phyloP scores from a whole-genome alignment of 2,797 vertebrate genomes.

The Trematomus bernacchii region DNA sequence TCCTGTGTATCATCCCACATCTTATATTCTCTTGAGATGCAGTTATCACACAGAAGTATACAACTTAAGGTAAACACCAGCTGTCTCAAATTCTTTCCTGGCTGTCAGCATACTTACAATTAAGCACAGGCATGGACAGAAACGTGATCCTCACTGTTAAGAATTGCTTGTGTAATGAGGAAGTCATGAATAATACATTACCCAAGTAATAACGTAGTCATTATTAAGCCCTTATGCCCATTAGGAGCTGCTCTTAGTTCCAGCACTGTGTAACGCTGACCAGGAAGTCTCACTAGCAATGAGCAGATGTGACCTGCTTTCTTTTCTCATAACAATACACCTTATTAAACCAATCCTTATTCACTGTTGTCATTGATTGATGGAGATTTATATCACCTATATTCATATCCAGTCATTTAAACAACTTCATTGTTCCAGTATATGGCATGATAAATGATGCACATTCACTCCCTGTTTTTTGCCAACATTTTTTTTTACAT shows the following conservation, averaged over 20 bases:
- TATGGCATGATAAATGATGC: constrained; percentile 49
- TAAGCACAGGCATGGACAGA: constrained; percentile 61
- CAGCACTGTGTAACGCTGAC: constrained; percentile 59
- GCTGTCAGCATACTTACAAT: constrained; percentile 63
- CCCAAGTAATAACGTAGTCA: constrained; percentile 81
- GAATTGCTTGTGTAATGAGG: constrained; percentile 78
- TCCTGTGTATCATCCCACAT: constrained; percentile 49
- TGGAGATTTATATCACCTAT: constrained; percentile 49
- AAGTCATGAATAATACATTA: constrained; percentile 85
- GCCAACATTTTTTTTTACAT: constrained; percentile 1
- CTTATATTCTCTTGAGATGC: constrained; percentile 49
- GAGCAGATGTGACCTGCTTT: constrained; percentile 57
- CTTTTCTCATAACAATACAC: constrained; percentile 39
- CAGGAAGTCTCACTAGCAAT: constrained; percentile 48
- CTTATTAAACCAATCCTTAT: constrained; percentile 41
- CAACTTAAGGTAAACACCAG: constrained; percentile 66
- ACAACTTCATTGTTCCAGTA: constrained; percentile 27
- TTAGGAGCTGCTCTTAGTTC: constrained; percentile 74
- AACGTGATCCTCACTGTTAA: constrained; percentile 75
- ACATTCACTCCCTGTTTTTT: constrained; percentile 27
- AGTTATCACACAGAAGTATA: constrained; percentile 63
- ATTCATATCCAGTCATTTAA: constrained; percentile 51
- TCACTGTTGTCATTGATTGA: constrained; percentile 53
- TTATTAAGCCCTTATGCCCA: constrained; percentile 83
- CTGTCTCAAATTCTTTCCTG: constrained; percentile 52